phyloP scores from a whole-genome alignment of 2,888 invertebrate genomes.

The Himalopsyche tibetana region DNA sequence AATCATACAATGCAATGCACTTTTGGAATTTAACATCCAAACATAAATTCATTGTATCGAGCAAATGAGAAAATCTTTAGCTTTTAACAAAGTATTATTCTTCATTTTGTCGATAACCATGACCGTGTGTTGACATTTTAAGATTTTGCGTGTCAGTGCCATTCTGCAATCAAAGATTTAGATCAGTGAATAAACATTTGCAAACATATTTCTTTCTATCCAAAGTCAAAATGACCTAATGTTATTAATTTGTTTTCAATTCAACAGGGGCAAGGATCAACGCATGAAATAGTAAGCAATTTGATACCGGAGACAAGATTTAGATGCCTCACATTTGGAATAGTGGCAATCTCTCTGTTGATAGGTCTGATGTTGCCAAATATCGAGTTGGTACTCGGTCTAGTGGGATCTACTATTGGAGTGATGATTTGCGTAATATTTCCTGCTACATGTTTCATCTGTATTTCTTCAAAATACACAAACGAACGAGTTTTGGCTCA shows the following conservation, averaged over 20 bases:
- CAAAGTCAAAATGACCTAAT: background rate
- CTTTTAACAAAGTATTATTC: too few species aligned
- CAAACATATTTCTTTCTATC: too few species aligned
- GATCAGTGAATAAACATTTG: too few species aligned
- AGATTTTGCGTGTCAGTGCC: too few species aligned
- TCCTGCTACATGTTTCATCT: slow-evolving; percentile 93
- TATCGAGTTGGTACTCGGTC: slow-evolving; percentile 94
- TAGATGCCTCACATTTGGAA: slow-evolving; percentile 87
- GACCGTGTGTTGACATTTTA: too few species aligned
- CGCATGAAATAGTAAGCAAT: slow-evolving; percentile 80
- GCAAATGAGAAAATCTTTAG: too few species aligned
- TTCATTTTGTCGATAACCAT: too few species aligned
- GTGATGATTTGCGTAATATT: slow-evolving; percentile 94
- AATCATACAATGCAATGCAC: too few species aligned
- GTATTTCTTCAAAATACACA: slow-evolving; percentile 88
- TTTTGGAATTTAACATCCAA: too few species aligned
- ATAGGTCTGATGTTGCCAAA: slow-evolving; percentile 94
- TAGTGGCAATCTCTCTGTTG: slow-evolving; percentile 85
- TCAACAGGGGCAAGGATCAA: slow-evolving; percentile 79
- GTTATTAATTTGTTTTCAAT: slow-evolving; percentile 59
- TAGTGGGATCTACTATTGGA: slow-evolving; percentile 97
- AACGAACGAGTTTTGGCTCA: slow-evolving; percentile 90
- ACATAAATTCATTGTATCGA: too few species aligned
- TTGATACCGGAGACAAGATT: slow-evolving; percentile 90
- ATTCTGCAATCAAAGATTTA: too few species aligned